Base-by-base conservation (phyloP, 2,888 invertebrate species). In the Drosophila villosipedis region DNA sequence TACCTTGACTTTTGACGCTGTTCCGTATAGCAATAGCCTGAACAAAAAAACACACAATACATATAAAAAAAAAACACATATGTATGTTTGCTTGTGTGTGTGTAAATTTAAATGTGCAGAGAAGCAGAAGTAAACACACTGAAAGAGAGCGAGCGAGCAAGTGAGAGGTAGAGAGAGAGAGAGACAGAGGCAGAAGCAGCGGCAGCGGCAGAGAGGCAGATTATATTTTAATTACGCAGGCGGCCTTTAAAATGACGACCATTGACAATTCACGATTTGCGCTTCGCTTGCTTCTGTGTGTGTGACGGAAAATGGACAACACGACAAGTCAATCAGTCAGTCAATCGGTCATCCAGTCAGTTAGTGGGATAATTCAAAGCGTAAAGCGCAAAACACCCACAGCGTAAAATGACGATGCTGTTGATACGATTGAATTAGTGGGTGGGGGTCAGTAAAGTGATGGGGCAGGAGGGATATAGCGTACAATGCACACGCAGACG, bases 1-100 rank as follows among this genome's bases (percentile, higher is more conserved):
- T 82, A 76, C 90, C 91, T 90, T 90, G 87, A 86, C 90, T 85
- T 73, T 89, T 78, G 73, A 54, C 70, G 68, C 65, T 80, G 82
- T 90, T 90, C 84, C 86, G 84, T 83, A 79, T 90, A 81, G 83
- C 80, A 76, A 69, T 63, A 53, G 62, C 63, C 80, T 61, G 76
- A 64, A 53, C 76, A 69, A 47, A 66, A 35, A 70, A 64, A 37
- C 35, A 37, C 58, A 76, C 69, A 68, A 66, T 57, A 67, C 55
- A 55, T 52, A 64, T 49, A 64, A 58, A 58, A 1, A 58, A 1
- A 49, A 12, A 49, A 62, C 16, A 41, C 41, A 66, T 54, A 55
- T 39, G 30, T 58, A 54, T 50, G 57, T 50, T 43, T 50, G 9
- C 28, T 19, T 50, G 33, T 10, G 9, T 50, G 53, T 16, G 9